Base-by-base conservation (phyloP, 2,113 vertebrate genomes). In the Tetrax tetrax region DNA sequence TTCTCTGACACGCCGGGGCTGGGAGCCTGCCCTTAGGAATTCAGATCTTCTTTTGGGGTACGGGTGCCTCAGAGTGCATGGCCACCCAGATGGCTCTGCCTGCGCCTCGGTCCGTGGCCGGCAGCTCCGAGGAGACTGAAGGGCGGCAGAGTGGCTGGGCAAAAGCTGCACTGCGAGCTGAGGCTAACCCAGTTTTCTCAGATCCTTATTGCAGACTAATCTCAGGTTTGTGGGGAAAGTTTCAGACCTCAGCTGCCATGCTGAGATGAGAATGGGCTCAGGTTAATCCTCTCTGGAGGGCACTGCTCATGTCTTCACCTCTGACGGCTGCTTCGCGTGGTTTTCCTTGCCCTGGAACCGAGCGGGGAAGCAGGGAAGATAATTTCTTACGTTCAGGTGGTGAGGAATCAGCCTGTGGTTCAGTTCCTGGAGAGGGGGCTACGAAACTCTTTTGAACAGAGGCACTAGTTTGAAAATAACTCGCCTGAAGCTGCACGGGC, bases 301-400 rank as follows among this genome's bases (percentile, higher is more conserved):
- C 25, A 3, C 2, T 2, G 51, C 38, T 84, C 54, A 0, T 1
- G 0, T 6, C 74, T 65, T 63, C 51, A 23, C 59, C 60, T 68
- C 38, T 16, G 18, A 21, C 18, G 24, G 18, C 37, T 43, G 37
- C 69, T 56, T 53, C 0, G 0, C 0, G 0, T 27, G 43, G n/a
- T 31, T 35, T 54, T 50, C 53, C 59, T n/a, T 45, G 10, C 57
- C 23, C 27, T 14, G 88, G n/a, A 9, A 17, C 1, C 0, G 1
- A 23, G 19, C 29, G 24, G 31, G 37, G 31, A 37, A 4, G 41
- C 35, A 8, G 78, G 35, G 25, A 20, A 0, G 1, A 11, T 4
- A 2, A 2, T 27, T 53, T 7, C 60, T 47, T 22, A 2, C 1
- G 1, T 24, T 50, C 3, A 3, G 28, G 31, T 15, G 43, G 8